Base-by-base conservation (phyloP, 2,797 vertebrate species). In the Danio aesculapii region DNA sequence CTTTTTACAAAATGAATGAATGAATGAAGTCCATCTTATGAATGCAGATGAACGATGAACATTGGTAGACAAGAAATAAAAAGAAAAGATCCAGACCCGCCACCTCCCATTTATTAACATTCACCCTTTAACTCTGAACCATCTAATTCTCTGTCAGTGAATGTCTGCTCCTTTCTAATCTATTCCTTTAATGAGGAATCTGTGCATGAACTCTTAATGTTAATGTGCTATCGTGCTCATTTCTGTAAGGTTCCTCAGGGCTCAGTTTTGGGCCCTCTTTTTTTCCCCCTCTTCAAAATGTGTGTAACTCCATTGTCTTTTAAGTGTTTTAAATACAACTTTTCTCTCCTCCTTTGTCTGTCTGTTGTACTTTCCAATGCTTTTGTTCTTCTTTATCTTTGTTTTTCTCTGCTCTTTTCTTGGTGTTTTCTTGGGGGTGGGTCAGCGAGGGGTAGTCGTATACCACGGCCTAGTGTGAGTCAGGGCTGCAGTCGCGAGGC, bases 401-500 rank as follows among this genome's bases (percentile, higher is more conserved):
- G 84, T 83, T 70, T 86, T 73, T 81, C 79, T 83, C 52, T 89
- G 83, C 87, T 86, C 91, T 89, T 91, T 85, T 85, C 83, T 84
- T 71, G 83, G 43, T 81, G 41, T 58, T 55, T 59, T 67, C 49
- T 67, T 77, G 39, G 79, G 81, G 83, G 71, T 92, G 81, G 83
- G 86, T 76, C 95, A 99, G 98, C 95, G n/a, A 96, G 97, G 90
- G 97, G 97, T 93, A 99, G 98, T 91, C 98, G 98, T 89, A 99
- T 99, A 91, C 98, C 98, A 88, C 96, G 98, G 80, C 98, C 98
- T 92, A 99, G 98, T 92, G 96, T 98, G 96, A 99, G 98, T 95
- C 97, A 99, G 94, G 97, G 98, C 84, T 99, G 98, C 95, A 99
- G 98, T 94, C 95, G 97, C 88, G 97, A 99, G 91, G 96, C 98